Evolutionary conservation across 1,140 invertebrate species (phyloP).

Genomic region (Helicoverpa armigera): DNA sequence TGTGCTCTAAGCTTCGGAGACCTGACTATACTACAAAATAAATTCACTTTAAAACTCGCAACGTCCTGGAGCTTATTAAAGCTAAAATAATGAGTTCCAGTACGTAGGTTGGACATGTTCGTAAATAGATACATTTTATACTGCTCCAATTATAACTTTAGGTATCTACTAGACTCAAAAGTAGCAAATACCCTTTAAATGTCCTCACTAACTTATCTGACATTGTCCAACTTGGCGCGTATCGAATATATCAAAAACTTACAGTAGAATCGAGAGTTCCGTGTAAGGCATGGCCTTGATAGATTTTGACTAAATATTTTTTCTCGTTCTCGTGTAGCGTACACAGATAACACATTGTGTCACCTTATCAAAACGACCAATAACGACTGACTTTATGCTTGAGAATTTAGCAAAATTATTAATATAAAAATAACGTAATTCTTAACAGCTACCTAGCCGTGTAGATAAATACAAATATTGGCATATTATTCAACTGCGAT

Average conservation of each 20-base stretch:
- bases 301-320: conserved; percentile 77
- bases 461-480: conserved; percentile 49
- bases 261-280: conserved; percentile 72
- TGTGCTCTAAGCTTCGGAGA: conserved; percentile 10
- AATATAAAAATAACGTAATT: conserved; percentile 38
- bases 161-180: background rate
- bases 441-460: conserved; percentile 22
- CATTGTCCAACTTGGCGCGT: conserved; percentile 69
- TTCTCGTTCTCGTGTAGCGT: conserved; percentile 61
- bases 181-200: conserved; percentile 62
- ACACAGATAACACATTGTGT: conserved; percentile 78
- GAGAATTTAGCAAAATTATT: conserved; percentile 42
- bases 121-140: background rate
- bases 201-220: conserved; percentile 79
- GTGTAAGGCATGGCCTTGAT: conserved; percentile 75
- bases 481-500: conserved; percentile 33
- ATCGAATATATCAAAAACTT: conserved; percentile 62
- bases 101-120: no score
- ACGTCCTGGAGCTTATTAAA: background rate
- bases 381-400: conserved; percentile 42
- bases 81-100: background rate
- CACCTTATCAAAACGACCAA: conserved; percentile 67
- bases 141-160: background rate
- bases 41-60: background rate
- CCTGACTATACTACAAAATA: background rate